phyloP scores from a whole-genome alignment of 2,888 invertebrate species.

The Andrena flavipes region DNA sequence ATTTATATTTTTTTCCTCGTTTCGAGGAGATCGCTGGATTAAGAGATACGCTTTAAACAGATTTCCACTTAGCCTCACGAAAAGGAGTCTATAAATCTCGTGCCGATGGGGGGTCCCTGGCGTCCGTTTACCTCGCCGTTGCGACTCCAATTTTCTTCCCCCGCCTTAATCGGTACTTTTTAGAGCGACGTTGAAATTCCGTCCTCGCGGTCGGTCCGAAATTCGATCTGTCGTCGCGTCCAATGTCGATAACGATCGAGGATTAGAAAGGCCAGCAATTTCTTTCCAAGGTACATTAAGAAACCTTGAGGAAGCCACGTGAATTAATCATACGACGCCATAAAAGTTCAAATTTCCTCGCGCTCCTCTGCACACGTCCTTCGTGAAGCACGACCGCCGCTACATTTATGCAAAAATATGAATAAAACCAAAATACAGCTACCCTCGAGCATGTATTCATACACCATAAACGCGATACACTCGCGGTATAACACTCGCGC shows the following conservation, averaged over 20 bases:
- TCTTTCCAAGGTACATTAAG: neutral
- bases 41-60: slow-evolving; percentile 33
- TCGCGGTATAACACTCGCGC: neutral
- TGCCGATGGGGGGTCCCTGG: slow-evolving; percentile 1
- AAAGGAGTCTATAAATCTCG: slow-evolving; percentile 36
- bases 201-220: neutral
- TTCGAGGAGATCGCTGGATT: slow-evolving; percentile 11
- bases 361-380: neutral
- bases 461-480: neutral
- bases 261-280: neutral
- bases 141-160: slow-evolving; percentile 40
- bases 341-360: neutral
- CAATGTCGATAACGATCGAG: neutral
- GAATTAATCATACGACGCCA: neutral
- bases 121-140: slow-evolving; percentile 34
- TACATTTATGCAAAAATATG: too few species aligned
- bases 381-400: neutral
- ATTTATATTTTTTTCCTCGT: slow-evolving; percentile 10
- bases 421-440: neutral
- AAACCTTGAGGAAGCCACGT: neutral
- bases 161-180: slow-evolving; percentile 35
- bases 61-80: neutral
- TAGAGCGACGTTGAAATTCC: slow-evolving; percentile 42
- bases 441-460: neutral
- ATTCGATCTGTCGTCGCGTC: slow-evolving; percentile 8